Percentiles rank a stretch among this genome's conserved stretches.
phyloP scores from a whole-genome alignment of 2,113 vertebrate species.

The Lophochroa leadbeateri region DNA sequence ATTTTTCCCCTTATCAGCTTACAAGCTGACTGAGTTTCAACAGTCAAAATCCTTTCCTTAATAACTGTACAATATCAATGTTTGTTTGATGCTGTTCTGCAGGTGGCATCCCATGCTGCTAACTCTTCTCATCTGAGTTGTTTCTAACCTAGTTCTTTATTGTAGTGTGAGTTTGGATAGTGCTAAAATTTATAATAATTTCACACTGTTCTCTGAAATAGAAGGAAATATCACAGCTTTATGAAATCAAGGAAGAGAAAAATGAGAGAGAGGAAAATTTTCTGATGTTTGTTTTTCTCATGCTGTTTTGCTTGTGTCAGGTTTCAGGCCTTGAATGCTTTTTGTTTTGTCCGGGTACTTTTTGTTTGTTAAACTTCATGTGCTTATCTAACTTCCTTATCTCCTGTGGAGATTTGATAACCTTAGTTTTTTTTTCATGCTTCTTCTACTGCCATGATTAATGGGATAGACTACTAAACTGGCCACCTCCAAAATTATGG shows the following conservation, averaged over 20 bases:
- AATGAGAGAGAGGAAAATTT: background rate
- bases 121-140: background rate
- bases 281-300: constrained; percentile 73
- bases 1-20: background rate
- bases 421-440: constrained; percentile 48
- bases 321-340: constrained; percentile 54
- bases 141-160: background rate
- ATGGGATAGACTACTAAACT: constrained; percentile 75
- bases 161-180: background rate
- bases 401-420: constrained; percentile 66
- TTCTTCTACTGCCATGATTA: constrained; percentile 77
- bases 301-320: constrained; percentile 52
- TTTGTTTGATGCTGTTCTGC: accelerated
- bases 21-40: background rate
- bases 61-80: accelerated
- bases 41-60: background rate
- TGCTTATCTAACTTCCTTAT: constrained; percentile 78
- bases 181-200: background rate
- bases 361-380: constrained; percentile 67
- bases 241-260: constrained; percentile 41
- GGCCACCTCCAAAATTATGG: constrained; percentile 83
- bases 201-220: background rate
- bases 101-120: background rate
- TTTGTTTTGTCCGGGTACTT: constrained; percentile 16
- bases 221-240: constrained; percentile 1